These are phyloP conservation scores for Labia minor DNA, from an alignment of 2,888 invertebrate genomes.

Conservation along the genomic window DNA sequence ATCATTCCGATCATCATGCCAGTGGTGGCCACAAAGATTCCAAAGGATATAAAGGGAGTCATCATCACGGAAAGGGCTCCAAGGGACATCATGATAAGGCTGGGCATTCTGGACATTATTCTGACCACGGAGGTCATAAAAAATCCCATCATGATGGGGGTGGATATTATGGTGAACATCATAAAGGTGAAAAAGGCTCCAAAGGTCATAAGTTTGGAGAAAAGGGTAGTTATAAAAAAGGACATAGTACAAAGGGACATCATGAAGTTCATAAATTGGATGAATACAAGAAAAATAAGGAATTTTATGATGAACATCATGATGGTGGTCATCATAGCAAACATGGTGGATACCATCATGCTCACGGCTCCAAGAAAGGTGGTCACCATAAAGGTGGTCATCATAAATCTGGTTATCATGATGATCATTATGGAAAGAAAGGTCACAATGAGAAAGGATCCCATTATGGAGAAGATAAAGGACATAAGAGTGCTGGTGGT, in stretches of 20 bases:
- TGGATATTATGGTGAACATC: conserved; percentile 52
- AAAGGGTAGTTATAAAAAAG: conserved; percentile 68
- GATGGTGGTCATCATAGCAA: conserved; percentile 71
- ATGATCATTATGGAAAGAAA: conserved; percentile 68
- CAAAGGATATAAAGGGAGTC: conserved; percentile 64
- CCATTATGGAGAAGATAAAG: conserved; percentile 66
- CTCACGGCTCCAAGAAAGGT: conserved; percentile 70
- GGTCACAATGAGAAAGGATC: conserved; percentile 70
- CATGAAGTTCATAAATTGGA: conserved; percentile 76
- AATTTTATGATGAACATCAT: conserved; percentile 76
- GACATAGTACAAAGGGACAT: conserved; percentile 75
- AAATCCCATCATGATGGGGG: conserved; percentile 53
- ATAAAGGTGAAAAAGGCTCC: conserved; percentile 55
- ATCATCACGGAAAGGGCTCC: conserved; percentile 67
- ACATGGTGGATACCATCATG: conserved; percentile 63
- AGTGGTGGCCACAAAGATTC: conserved; percentile 62
- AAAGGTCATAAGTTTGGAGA: conserved; percentile 55
- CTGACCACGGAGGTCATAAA: conserved; percentile 51
- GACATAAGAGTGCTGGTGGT: conserved; percentile 65
- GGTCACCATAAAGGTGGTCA: conserved; percentile 72
- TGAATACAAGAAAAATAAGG: conserved; percentile 76
- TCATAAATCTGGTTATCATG: conserved; percentile 62
- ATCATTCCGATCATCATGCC: conserved; percentile 30
- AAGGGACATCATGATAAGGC: conserved; percentile 67
- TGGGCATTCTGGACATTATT: conserved; percentile 50